Evolutionary conservation across 2,113 vertebrate species (phyloP).

Genomic region (Noctilio leporinus): DNA sequence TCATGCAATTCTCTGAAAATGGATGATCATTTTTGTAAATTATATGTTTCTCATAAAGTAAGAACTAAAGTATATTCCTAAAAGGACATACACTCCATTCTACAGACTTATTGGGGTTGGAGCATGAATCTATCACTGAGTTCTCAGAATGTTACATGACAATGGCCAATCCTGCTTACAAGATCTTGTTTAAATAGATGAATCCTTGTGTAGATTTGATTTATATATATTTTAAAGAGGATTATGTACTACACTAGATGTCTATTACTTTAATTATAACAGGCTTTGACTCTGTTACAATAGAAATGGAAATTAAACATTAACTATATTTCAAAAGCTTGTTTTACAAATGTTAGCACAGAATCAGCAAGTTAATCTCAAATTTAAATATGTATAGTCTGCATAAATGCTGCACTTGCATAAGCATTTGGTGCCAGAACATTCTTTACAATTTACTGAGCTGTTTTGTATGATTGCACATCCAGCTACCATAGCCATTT

Average conservation of each 20-base stretch:
- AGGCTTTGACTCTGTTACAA: neutral
- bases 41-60: neutral
- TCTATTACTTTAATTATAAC: neutral
- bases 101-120: neutral
- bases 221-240: neutral
- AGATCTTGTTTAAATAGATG: neutral
- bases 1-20: neutral
- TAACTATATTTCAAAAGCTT: conserved; percentile 33
- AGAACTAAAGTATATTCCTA: neutral
- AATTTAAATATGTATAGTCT: neutral
- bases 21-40: neutral
- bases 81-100: neutral
- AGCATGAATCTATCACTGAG: neutral
- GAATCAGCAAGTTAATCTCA: conserved; percentile 37
- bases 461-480: neutral
- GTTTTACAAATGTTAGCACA: conserved; percentile 39
- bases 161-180: neutral
- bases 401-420: neutral
- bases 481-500: conserved; percentile 11
- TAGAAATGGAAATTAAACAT: conserved; percentile 38
- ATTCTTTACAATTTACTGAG: conserved; percentile 42
- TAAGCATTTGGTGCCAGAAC: neutral
- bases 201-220: neutral
- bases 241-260: neutral
- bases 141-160: neutral